Evolutionary conservation across 2,797 vertebrate genomes (phyloP), one percentile per base, ranked within the genome.

Genomic region (Macrochelys suwanniensis): DNA sequence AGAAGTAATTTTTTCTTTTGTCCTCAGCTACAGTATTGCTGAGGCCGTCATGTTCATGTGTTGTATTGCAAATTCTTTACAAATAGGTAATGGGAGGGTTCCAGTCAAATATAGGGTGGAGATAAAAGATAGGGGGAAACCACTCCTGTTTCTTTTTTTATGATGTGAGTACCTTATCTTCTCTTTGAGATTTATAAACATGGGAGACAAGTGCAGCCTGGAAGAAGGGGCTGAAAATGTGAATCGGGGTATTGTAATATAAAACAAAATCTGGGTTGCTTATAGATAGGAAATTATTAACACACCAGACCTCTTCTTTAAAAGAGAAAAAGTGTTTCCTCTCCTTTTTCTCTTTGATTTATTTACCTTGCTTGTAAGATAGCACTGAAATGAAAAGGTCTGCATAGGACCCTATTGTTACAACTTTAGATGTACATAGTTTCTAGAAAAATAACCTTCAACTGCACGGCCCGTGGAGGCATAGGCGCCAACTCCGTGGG

Each of bases 91-190:
- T 76, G 71, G 57, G 50, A 82, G 42, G 90, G 88, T 95, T 90
- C 71, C 11, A 31, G 11, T 96, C 81, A 92, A 95, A 95, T 89
- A 89, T 89, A 80, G 88, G 89, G 88, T 95, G 87, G 95, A 51
- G 53, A 82, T 1, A 84, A 91, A 87, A 93, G 95, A 96, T 97
- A 97, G 97, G 94, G 88, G 83, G 77, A 56, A 26, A 95, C 95
- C 94, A 94, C 93, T 97, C 93, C 95, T 93, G 83, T 94, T 94
- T 93, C 74, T 94, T 89, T 97, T 95, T 97, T 97, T 97, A 94
- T 96, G 94, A 33, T 97, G 86, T 97, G 92, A 95, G 86, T 97
- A 96, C 94, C 92, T 97, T 97, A 97, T 97, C 95, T 97, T 80
- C 90, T 92, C 85, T 95, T 93, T 91, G 59, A 93, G 93, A 95